These are phyloP conservation scores for Erythrocebus patas DNA, from an alignment of 2,113 vertebrate genomes.

Conservation along the genomic window DNA sequence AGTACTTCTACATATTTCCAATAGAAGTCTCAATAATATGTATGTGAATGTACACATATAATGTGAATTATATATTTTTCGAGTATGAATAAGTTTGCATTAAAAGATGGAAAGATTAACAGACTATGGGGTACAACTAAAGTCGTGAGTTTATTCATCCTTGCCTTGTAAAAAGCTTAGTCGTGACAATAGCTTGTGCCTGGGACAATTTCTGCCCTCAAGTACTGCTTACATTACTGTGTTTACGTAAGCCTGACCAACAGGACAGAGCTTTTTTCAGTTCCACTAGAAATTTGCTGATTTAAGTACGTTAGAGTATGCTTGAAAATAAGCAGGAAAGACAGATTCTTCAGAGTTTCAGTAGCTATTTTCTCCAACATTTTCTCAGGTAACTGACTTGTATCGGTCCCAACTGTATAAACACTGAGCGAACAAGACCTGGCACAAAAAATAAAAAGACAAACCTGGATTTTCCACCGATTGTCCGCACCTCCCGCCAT, in stretches of 20 bases:
- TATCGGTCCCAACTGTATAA: not conserved
- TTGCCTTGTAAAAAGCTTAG: not conserved
- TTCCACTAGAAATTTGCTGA: not conserved
- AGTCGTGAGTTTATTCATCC: not conserved
- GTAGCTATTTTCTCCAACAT: not conserved
- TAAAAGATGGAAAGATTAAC: not conserved
- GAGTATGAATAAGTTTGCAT: not conserved
- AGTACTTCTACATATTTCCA: not conserved
- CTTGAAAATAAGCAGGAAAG: conserved; percentile 4
- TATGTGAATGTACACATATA: not conserved
- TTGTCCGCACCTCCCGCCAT: not conserved
- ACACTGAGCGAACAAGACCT: not conserved
- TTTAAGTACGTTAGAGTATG: not conserved
- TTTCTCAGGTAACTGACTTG: not conserved
- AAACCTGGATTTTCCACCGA: not conserved
- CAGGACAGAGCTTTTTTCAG: not conserved
- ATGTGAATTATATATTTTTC: not conserved
- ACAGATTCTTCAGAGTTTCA: not conserved
- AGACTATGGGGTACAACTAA: not conserved
- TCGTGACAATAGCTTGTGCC: not conserved
- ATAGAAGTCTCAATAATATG: not conserved
- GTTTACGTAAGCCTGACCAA: not conserved
- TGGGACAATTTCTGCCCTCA: not conserved
- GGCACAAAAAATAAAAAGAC: not conserved
- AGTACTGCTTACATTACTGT: not conserved